Percentiles rank a stretch among this genome's conserved stretches.
phyloP scores from a whole-genome alignment of 2,888 invertebrate genomes.

The Dryadula phaetusa region DNA sequence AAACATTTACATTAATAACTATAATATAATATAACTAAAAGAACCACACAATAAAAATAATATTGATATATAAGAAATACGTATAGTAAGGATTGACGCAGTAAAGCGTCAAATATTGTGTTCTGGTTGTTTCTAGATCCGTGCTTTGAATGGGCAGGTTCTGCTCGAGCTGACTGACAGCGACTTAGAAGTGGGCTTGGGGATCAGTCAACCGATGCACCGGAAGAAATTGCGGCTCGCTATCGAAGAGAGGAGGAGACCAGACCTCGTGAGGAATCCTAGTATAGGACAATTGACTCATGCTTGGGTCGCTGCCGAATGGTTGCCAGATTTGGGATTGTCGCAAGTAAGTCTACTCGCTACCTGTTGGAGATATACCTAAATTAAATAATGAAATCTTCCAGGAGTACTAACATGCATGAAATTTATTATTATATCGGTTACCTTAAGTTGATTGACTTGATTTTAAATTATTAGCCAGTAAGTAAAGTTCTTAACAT shows the following conservation, averaged over 20 bases:
- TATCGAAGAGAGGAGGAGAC: slow-evolving; percentile 95
- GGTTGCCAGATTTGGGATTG: slow-evolving; percentile 95
- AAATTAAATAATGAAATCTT: neutral
- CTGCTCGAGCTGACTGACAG: slow-evolving; percentile 95
- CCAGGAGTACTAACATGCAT: neutral
- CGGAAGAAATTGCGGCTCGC: slow-evolving; percentile 96
- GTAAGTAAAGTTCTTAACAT: neutral
- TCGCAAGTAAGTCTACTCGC: slow-evolving; percentile 83
- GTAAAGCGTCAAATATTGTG: slow-evolving; percentile 83
- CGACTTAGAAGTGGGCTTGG: slow-evolving; percentile 95
- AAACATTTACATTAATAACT: neutral
- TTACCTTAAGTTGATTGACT: neutral
- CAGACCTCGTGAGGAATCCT: slow-evolving; percentile 93
- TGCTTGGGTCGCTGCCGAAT: slow-evolving; percentile 97
- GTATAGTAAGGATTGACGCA: slow-evolving; percentile 65
- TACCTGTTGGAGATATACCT: neutral
- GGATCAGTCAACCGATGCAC: slow-evolving; percentile 96
- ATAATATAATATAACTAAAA: neutral
- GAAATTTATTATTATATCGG: neutral
- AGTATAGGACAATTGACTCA: slow-evolving; percentile 94
- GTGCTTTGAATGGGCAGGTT: slow-evolving; percentile 90
- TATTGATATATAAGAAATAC: slow-evolving; percentile 30
- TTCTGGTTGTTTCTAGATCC: slow-evolving; percentile 87
- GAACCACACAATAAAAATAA: neutral
- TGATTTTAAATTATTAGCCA: neutral